Base-by-base conservation (phyloP, 2,113 vertebrate genomes). In the Chamaetylas fuelleborni region DNA sequence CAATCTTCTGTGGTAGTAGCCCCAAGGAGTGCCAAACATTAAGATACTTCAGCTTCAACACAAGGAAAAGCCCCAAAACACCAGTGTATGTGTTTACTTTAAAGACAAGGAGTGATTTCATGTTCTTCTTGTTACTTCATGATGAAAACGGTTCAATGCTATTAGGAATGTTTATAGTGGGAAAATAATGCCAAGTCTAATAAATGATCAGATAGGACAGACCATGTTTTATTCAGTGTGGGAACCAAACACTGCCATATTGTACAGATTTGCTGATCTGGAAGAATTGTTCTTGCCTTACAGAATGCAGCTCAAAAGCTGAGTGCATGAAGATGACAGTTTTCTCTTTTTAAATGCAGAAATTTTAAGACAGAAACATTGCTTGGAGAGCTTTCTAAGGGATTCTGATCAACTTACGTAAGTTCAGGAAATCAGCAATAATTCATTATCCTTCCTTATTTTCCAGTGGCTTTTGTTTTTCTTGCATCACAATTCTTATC, bases 161-260 rank as follows among this genome's bases (percentile, higher is more conserved):
- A 61, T 81, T 77, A 69, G 76, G 61, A 82, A 94, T 84, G 65
- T 81, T 58, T 73, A 76, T 53, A 94, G 60, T 38, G 47, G 88
- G 90, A 96, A 93, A 89, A 95, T 90, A 87, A 92, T 83, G 66
- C 45, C 24, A 8, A 82, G 80, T 71, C 61, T 94, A 74, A 93
- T 90, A 93, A 95, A 88, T 12, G 58, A 87, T 84, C 1, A 2
- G 47, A 1, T 67, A 80, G 86, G 74, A 94, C 71, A 89, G 78
- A 65, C 57, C 33, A 81, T 70, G 88, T 96, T 96, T 95, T 94
- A 96, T 96, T 93, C 87, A 91, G 84, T 94, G 88, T 86, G 74
- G 42, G 92, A 96, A 95, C 54, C 29, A 56, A 95, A 86, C 67
- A 36, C 82, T 79, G 85, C 83, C 53, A 57, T 84, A 89, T 94